Evolutionary conservation across 2,113 vertebrate genomes (phyloP).

Genomic region (Mormyrus lacerda): DNA sequence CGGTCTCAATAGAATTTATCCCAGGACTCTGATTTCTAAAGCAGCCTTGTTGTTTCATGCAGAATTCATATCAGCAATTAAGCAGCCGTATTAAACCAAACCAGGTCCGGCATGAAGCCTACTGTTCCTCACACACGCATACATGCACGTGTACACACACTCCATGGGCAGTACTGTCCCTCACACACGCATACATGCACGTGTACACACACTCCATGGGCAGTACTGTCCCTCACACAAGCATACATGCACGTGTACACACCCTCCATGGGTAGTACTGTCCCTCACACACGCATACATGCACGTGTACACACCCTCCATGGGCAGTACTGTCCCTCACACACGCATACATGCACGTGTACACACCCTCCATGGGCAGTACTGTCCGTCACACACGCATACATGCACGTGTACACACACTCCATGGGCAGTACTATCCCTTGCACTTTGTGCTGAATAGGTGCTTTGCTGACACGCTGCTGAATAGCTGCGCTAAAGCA

Average conservation of each 20-base stretch:
- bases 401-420: neutral
- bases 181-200: neutral
- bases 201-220: neutral
- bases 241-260: neutral
- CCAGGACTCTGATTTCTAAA: neutral
- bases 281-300: neutral
- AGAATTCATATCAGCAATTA: conserved; percentile 10
- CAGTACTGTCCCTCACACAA: neutral
- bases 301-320: neutral
- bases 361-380: neutral
- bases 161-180: too few relatives aligned
- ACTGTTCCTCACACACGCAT: neutral
- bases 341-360: neutral
- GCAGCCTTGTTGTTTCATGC: neutral
- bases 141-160: neutral
- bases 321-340: neutral
- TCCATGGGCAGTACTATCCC: neutral
- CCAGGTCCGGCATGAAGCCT: neutral
- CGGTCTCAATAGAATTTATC: neutral
- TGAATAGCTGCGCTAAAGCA: conserved; percentile 47
- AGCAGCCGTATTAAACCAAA: neutral
- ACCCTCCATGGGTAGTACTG: neutral
- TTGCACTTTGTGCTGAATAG: conserved; percentile 27
- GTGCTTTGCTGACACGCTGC: conserved; percentile 21
- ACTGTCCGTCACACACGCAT: too few relatives aligned